A percentile compares a stretch with the other conserved stretches of the same genome.
phyloP scores from a whole-genome alignment of 2,888 invertebrate genomes.

The Hyalella azteca region DNA sequence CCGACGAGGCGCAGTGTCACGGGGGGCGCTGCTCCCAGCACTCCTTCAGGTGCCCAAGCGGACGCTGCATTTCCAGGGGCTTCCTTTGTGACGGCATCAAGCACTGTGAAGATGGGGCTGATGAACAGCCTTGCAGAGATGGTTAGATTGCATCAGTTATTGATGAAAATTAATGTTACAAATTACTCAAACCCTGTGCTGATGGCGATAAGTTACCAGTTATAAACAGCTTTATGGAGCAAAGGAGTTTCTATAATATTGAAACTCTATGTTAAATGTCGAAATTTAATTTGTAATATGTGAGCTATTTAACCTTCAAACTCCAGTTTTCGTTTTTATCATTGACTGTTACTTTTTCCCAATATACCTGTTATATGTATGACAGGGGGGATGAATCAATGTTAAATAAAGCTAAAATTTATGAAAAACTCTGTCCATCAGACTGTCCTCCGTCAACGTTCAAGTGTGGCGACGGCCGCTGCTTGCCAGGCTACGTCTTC shows the following conservation, averaged over 20 bases:
- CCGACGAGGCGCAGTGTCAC: constrained; percentile 41
- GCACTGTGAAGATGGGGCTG: constrained; percentile 72
- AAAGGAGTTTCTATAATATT: no score
- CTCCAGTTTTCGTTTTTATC: no score
- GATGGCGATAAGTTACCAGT: no score
- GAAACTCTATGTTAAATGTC: no score
- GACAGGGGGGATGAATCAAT: no score
- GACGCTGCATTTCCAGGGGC: constrained; percentile 70
- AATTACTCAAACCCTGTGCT: no score
- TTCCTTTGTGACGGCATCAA: constrained; percentile 71
- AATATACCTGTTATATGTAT: no score
- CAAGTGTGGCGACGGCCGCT: constrained; percentile 84
- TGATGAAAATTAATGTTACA: not conserved
- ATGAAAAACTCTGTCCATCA: not conserved
- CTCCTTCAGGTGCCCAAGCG: constrained; percentile 67
- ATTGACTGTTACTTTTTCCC: no score
- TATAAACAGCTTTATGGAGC: no score
- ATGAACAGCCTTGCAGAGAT: constrained; percentile 69
- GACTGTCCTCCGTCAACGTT: constrained; percentile 80
- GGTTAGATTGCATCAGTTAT: not conserved
- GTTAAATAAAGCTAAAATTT: no score
- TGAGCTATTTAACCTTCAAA: no score
- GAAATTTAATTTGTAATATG: no score
- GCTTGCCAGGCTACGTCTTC: constrained; percentile 87
- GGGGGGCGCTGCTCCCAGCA: constrained; percentile 43